phyloP scores from a whole-genome alignment of 2,113 vertebrate genomes.

The Lonchura striata region DNA sequence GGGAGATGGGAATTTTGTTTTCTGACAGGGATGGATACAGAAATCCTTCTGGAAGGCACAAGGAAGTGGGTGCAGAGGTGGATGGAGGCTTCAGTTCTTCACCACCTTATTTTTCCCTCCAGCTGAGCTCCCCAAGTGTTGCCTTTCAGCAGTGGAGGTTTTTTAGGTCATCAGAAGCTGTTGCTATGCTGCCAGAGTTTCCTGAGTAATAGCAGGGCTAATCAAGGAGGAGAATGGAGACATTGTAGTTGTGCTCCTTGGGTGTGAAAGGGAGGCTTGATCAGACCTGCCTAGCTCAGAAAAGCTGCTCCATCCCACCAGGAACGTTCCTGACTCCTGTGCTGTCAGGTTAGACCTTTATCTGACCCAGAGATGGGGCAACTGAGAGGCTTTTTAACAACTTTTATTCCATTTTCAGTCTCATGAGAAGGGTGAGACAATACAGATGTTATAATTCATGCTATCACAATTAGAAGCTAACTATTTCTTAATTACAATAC shows the following conservation, averaged over 20 bases:
- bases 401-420: not conserved
- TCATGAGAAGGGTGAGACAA: not conserved
- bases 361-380: not conserved
- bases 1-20: not conserved
- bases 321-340: not conserved
- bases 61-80: too few relatives aligned
- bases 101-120: not conserved
- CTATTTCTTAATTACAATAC: not conserved
- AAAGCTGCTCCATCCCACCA: not conserved
- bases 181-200: conserved; percentile 47
- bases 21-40: not conserved
- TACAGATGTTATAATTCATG: not conserved
- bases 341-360: not conserved
- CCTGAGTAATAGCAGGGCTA: not conserved
- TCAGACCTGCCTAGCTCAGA: not conserved
- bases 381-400: not conserved
- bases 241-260: not conserved
- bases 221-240: conserved; percentile 15
- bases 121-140: not conserved
- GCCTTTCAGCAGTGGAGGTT: not conserved
- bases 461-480: not conserved
- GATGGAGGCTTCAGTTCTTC: not conserved
- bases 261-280: not conserved
- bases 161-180: conserved; percentile 40
- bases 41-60: not conserved